Evolutionary conservation across 2,113 vertebrate genomes (phyloP).

Genomic region (Uropsilus gracilis): DNA sequence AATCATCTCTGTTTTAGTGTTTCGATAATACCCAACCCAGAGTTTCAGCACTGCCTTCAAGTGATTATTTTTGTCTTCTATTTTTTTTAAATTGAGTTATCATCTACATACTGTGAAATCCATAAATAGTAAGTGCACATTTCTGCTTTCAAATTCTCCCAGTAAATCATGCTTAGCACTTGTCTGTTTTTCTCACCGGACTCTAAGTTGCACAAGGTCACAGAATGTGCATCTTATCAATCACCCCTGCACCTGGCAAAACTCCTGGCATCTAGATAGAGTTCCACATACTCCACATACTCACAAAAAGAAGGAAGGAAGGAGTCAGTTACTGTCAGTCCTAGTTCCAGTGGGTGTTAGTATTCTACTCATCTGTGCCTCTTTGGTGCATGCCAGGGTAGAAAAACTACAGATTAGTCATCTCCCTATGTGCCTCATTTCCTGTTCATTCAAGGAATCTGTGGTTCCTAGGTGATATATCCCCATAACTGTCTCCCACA

Average conservation of each 20-base stretch:
- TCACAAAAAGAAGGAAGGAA: not conserved
- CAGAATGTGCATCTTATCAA: not conserved
- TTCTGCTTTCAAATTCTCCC: not conserved
- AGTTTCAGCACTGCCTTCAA: slow-evolving; percentile 4
- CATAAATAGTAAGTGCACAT: not conserved
- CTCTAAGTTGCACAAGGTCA: not conserved
- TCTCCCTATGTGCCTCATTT: slow-evolving; percentile 40
- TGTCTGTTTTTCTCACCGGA: not conserved
- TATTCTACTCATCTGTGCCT: not conserved
- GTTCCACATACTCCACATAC: not conserved
- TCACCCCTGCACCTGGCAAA: not conserved
- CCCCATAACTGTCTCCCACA: slow-evolving; percentile 10
- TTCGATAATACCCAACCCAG: not conserved
- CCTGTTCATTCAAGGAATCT: not conserved
- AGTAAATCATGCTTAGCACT: not conserved
- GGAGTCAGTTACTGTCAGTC: not conserved
- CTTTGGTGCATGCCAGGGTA: not conserved
- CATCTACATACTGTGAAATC: not conserved
- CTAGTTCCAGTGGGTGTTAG: not conserved
- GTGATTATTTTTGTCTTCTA: not conserved
- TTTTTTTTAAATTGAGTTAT: not conserved
- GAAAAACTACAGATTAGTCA: slow-evolving; percentile 40
- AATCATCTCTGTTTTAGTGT: not conserved
- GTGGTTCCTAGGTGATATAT: not conserved
- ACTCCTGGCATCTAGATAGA: not conserved